Evolutionary conservation across 2,888 invertebrate genomes (phyloP).

Genomic region (Plagiodera versicolora): DNA sequence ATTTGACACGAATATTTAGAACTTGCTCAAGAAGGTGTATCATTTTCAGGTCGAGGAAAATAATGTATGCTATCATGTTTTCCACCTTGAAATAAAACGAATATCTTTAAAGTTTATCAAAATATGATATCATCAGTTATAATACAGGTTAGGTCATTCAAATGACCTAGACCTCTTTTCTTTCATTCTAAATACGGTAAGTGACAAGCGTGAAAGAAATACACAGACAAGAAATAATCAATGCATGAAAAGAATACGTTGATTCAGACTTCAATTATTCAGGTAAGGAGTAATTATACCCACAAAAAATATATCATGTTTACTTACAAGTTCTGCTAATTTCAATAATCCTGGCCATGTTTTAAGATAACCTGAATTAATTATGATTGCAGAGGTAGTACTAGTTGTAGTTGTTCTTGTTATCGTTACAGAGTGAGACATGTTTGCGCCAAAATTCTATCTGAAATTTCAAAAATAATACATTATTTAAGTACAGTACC

Average conservation of each 20-base stretch:
- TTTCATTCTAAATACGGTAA: neutral
- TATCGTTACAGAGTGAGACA: slow-evolving; percentile 88
- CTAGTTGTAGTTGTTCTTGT: slow-evolving; percentile 81
- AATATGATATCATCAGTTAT: slow-evolving; percentile 1
- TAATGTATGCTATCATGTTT: neutral
- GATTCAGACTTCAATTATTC: too few relatives aligned
- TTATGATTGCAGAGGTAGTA: slow-evolving; percentile 72
- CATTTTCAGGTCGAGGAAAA: neutral
- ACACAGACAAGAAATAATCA: neutral
- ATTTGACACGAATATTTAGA: too few relatives aligned
- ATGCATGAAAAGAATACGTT: neutral
- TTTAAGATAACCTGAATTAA: slow-evolving; percentile 81
- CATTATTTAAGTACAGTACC: too few relatives aligned
- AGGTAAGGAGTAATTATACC: too few relatives aligned
- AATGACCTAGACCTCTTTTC: slow-evolving; percentile 22
- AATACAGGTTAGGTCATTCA: slow-evolving; percentile 10
- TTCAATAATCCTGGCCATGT: slow-evolving; percentile 79
- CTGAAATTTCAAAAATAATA: slow-evolving; percentile 21
- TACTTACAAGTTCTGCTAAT: slow-evolving; percentile 75
- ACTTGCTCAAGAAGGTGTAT: too few relatives aligned
- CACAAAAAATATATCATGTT: too few relatives aligned
- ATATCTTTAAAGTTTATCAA: too few relatives aligned
- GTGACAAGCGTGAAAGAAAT: neutral
- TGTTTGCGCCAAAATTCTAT: slow-evolving; percentile 52
- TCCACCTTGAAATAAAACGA: neutral